Evolutionary conservation across 2,797 vertebrate genomes (phyloP).

Genomic region (Podargus strigoides): DNA sequence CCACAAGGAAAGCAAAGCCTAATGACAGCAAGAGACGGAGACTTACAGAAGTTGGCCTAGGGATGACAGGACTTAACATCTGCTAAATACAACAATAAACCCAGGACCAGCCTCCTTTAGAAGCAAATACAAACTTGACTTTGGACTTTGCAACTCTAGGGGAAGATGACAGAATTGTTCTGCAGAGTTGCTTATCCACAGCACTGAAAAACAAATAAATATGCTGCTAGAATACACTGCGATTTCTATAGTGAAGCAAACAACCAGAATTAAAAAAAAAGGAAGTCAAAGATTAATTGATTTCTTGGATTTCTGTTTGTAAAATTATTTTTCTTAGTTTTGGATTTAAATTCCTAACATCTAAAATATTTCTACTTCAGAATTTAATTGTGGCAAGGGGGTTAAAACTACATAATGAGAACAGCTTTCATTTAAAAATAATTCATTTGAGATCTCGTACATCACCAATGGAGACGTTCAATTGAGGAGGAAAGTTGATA

Average conservation of each 20-base stretch:
- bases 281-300: not conserved
- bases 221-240: not conserved
- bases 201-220: not conserved
- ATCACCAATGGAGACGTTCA: not conserved
- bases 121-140: not conserved
- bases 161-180: not conserved
- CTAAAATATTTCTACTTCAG: not conserved
- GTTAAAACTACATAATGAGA: not conserved
- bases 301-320: not conserved
- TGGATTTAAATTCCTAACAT: not conserved
- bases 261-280: not conserved
- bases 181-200: not conserved
- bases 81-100: not conserved
- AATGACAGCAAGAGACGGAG: not conserved
- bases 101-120: not conserved
- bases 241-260: not conserved
- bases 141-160: not conserved
- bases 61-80: not conserved
- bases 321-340: not conserved
- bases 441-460: not conserved
- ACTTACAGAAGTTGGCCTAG: not conserved
- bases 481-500: not conserved
- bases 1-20: not conserved
- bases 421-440: not conserved
- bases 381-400: not conserved